These are phyloP conservation scores for Psophia crepitans DNA, from an alignment of 2,113 vertebrate species.

Conservation along the genomic window DNA sequence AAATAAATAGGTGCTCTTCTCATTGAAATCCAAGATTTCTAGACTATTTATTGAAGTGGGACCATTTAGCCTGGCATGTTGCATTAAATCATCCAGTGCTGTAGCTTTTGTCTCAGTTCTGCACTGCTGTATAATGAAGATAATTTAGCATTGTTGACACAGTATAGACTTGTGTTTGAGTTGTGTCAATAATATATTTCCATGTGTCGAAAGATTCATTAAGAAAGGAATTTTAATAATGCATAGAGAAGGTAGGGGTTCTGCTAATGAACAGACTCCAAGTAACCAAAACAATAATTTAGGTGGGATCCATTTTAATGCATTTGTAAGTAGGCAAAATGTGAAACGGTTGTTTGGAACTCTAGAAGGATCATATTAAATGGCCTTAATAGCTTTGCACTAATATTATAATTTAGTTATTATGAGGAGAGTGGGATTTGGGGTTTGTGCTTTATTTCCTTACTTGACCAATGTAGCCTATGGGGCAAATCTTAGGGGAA, in stretches of 20 bases:
- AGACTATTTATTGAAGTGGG: neutral
- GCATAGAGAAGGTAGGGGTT: neutral
- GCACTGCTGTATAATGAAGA: neutral
- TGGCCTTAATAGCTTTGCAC: neutral
- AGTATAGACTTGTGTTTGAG: neutral
- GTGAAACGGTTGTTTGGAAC: neutral
- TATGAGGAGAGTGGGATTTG: neutral
- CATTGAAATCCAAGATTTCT: constrained; percentile 23
- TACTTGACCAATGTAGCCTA: neutral
- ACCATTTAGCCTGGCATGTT: neutral
- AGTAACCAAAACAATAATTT: neutral
- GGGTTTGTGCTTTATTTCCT: neutral
- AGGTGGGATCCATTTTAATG: neutral
- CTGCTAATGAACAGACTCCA: neutral
- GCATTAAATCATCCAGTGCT: neutral
- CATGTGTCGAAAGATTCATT: neutral
- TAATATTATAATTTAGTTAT: neutral
- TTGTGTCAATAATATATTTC: constrained; percentile 27
- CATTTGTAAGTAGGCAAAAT: neutral
- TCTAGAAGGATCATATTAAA: neutral
- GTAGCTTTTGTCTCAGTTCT: neutral
- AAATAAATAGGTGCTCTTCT: neutral
- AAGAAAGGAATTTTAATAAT: neutral
- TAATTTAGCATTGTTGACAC: constrained; percentile 18
- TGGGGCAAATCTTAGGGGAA: neutral